phyloP scores from a whole-genome alignment of 2,797 vertebrate species.

The Fringilla coelebs region DNA sequence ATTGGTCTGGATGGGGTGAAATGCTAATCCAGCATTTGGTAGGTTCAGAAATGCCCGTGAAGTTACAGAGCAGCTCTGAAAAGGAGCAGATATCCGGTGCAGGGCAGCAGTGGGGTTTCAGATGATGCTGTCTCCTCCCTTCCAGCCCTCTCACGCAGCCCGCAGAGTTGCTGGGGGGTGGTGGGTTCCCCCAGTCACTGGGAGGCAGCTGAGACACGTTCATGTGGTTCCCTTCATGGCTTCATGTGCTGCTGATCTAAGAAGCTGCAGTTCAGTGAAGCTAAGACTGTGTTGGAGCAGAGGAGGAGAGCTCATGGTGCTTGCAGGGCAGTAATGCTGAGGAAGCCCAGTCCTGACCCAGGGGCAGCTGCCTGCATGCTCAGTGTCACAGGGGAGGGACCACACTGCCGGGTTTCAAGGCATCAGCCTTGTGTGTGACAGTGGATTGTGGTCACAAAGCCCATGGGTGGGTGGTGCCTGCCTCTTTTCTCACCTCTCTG shows the following conservation, averaged over 20 bases:
- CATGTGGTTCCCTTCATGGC: accelerated
- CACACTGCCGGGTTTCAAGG: neutral
- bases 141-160: neutral
- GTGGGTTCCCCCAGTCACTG: neutral
- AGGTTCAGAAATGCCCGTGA: neutral
- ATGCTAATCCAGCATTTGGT: neutral
- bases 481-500: neutral
- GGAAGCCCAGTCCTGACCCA: neutral
- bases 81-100: neutral
- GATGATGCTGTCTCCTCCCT: accelerated
- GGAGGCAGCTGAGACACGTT: neutral
- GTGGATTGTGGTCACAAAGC: neutral
- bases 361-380: neutral
- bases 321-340: neutral
- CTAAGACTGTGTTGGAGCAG: neutral
- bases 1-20: neutral
- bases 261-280: neutral
- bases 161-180: neutral
- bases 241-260: neutral
- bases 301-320: neutral
- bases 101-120: neutral
- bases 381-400: neutral
- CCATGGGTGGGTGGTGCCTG: neutral
- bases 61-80: neutral
- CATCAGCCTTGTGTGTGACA: accelerated